Evolutionary conservation across 2,888 invertebrate species (phyloP).

Genomic region (Steinernema carpocapsae): DNA sequence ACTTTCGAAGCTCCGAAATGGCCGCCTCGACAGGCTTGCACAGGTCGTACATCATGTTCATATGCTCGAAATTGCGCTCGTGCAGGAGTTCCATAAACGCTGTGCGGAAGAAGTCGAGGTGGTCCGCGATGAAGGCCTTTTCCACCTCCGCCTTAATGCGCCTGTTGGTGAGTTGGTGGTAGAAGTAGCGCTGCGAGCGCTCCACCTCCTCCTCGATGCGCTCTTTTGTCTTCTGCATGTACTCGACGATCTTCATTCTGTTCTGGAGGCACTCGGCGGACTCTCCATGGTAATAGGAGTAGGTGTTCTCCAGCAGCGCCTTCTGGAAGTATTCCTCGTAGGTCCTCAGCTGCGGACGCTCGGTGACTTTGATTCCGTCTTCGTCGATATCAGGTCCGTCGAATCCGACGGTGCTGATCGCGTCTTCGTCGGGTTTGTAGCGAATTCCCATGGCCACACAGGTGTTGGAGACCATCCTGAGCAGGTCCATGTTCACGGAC

Average conservation of each 20-base stretch:
- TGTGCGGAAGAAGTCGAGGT: constrained; percentile 21
- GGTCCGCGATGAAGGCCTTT: constrained; percentile 1
- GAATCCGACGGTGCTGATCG: background rate
- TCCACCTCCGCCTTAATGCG: constrained; percentile 9
- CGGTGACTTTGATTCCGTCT: background rate
- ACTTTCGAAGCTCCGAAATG: background rate
- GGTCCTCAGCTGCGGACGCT: background rate
- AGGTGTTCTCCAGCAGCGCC: background rate
- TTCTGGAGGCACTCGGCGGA: background rate
- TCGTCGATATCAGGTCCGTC: background rate
- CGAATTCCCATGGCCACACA: background rate
- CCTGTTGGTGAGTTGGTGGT: background rate
- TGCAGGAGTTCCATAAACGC: background rate
- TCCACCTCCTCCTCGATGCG: background rate
- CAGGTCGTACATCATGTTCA: background rate
- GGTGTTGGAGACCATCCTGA: background rate
- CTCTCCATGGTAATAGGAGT: background rate
- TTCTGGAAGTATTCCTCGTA: background rate
- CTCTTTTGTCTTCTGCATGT: background rate
- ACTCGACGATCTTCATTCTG: background rate
- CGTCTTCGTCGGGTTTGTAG: background rate
- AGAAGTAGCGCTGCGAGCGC: background rate
- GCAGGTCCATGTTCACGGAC: background rate
- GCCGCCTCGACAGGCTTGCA: background rate
- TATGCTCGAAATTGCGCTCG: background rate